Evolutionary conservation across 37 sponge, comb jelly and placozoan species (phyloP).

Genomic region (Diacarnus erythraeanus): DNA sequence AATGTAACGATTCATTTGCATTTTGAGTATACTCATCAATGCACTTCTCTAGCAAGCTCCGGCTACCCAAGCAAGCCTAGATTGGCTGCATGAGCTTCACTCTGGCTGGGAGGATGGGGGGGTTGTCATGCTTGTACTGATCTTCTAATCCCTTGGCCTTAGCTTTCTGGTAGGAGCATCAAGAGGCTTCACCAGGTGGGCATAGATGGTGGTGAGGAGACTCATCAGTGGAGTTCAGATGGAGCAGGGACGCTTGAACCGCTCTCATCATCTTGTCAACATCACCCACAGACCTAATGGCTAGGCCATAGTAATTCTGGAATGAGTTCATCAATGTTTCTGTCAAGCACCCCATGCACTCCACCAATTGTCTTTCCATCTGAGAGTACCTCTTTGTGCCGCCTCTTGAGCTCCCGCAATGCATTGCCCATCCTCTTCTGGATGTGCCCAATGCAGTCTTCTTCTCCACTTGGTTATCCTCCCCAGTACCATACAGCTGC

Average conservation of each 20-base stretch:
- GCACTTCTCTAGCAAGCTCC: not conserved
- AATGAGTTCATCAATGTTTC: conserved; percentile 14
- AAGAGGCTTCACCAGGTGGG: conserved; percentile 10
- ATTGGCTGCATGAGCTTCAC: not conserved
- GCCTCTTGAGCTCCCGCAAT: conserved; percentile 7
- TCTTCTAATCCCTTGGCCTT: not conserved
- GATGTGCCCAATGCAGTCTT: conserved; percentile 34
- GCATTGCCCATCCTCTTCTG: conserved; percentile 41
- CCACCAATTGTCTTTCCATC: conserved; percentile 35
- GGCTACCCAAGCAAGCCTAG: not conserved
- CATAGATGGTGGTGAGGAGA: conserved; percentile 21
- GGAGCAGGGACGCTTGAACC: conserved; percentile 18
- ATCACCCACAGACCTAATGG: too few relatives aligned
- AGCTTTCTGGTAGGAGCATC: conserved; percentile 17
- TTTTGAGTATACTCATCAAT: conserved; percentile 9
- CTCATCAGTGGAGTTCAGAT: conserved; percentile 25
- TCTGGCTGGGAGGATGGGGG: not conserved
- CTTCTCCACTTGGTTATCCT: conserved; percentile 19
- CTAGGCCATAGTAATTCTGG: conserved; percentile 43
- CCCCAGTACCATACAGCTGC: conserved; percentile 23
- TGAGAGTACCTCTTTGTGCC: conserved; percentile 14
- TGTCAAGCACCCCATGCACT: conserved; percentile 23
- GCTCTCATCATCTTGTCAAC: conserved; percentile 28
- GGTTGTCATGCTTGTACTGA: conserved; percentile 11
- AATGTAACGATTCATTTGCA: conserved; percentile 2